Evolutionary conservation across 2,797 vertebrate species (phyloP).

Genomic region (Ibycter americanus): DNA sequence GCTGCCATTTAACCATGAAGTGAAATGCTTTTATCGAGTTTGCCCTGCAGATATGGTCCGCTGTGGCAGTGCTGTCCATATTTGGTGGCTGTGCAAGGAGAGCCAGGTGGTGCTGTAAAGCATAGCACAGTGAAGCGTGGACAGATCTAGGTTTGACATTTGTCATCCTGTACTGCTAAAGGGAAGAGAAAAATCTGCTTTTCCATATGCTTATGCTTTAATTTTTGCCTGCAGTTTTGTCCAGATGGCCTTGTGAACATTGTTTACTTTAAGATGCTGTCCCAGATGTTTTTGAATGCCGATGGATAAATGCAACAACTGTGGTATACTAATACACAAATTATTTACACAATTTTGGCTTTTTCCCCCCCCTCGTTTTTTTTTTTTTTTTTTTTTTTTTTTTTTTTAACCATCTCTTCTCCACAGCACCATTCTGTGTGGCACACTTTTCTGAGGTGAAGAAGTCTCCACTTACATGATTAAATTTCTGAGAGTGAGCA

Average conservation of each 20-base stretch:
- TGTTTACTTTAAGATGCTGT: conserved; percentile 95
- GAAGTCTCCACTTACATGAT: background rate
- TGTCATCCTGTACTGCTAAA: conserved; percentile 91
- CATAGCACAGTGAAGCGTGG: conserved; percentile 94
- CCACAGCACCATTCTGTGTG: background rate
- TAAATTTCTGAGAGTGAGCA: background rate
- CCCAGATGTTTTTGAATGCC: conserved; percentile 91
- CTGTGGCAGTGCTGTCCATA: conserved; percentile 91
- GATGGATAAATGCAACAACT: conserved; percentile 77
- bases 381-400: background rate
- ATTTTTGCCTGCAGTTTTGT: conserved; percentile 87
- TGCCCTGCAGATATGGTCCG: conserved; percentile 87
- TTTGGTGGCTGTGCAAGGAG: conserved; percentile 96
- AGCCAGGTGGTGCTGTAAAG: conserved; percentile 98
- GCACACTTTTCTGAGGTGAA: background rate
- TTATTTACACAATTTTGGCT: conserved; percentile 66
- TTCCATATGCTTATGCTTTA: conserved; percentile 98
- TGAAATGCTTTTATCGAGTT: conserved; percentile 80
- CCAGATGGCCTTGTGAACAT: conserved; percentile 98
- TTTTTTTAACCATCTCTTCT: conserved; percentile 42
- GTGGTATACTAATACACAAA: conserved; percentile 73
- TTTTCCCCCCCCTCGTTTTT: background rate
- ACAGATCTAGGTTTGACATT: conserved; percentile 88
- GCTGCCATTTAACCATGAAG: conserved; percentile 81
- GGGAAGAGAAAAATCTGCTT: conserved; percentile 99